Evolutionary conservation across 2,113 vertebrate species (phyloP).

Genomic region (Circaetus gallicus): DNA sequence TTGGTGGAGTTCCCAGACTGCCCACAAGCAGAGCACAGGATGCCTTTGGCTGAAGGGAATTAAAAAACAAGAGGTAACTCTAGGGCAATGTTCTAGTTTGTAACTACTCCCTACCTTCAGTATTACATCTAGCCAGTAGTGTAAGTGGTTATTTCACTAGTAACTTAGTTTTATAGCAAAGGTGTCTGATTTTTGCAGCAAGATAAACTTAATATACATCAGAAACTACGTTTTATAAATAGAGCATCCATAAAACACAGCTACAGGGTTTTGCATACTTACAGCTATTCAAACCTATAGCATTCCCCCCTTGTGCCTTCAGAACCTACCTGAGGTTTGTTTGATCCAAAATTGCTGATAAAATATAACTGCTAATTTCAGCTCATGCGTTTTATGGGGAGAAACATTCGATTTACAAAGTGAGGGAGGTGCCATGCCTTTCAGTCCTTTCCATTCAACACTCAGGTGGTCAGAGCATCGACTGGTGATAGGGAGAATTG

Average conservation of each 20-base stretch:
- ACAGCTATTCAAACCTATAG: background rate
- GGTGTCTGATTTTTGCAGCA: background rate
- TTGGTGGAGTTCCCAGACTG: background rate
- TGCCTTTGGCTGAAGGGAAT: background rate
- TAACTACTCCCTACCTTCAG: background rate
- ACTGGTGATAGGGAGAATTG: fast-evolving
- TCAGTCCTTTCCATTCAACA: background rate
- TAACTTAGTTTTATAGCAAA: background rate
- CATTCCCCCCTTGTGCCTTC: background rate
- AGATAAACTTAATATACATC: background rate
- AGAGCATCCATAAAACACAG: background rate
- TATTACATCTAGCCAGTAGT: background rate
- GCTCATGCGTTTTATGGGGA: background rate
- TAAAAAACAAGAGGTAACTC: background rate
- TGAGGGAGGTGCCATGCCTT: background rate
- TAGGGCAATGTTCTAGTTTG: background rate
- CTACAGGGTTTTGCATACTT: background rate
- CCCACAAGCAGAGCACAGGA: background rate
- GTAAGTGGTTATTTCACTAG: background rate
- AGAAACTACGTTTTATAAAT: background rate
- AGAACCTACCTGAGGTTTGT: background rate
- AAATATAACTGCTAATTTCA: background rate
- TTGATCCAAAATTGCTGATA: background rate
- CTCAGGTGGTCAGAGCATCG: background rate
- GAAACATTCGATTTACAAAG: background rate